Percentiles rank a stretch among this genome's conserved stretches.
Conservation (phyloP, 2,888 invertebrate genomes). For the Caenorhabditis afra region DNA sequence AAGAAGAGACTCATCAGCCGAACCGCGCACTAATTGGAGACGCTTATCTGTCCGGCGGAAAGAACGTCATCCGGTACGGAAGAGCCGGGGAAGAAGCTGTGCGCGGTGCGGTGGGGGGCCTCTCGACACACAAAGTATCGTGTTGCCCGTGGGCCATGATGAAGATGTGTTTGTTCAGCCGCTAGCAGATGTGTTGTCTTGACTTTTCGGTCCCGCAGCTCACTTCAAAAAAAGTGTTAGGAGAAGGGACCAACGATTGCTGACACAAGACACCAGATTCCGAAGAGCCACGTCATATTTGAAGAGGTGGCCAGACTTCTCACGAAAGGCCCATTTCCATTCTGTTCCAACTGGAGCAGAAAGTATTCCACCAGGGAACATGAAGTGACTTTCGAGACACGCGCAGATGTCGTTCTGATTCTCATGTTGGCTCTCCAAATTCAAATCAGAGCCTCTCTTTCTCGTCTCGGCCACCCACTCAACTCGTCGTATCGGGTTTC, state of each 20-base stretch:
- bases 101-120: slow-evolving; percentile 10
- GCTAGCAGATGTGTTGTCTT: slow-evolving; percentile 51
- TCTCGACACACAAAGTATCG: slow-evolving; percentile 52
- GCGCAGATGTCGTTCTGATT: too few species aligned
- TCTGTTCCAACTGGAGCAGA: too few species aligned
- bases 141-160: slow-evolving; percentile 37
- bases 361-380: too few species aligned
- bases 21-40: slow-evolving; percentile 37
- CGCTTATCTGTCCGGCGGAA: slow-evolving; percentile 35
- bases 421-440: too few species aligned
- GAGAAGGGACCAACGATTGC: slow-evolving; percentile 1
- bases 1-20: slow-evolving; percentile 35
- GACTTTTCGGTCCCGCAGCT: slow-evolving; percentile 40
- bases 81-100: slow-evolving; percentile 24
- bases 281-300: not conserved
- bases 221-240: slow-evolving; percentile 18
- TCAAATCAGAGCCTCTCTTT: slow-evolving; percentile 22
- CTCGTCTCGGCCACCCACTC: slow-evolving; percentile 13
- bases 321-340: too few species aligned
- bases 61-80: slow-evolving; percentile 48
- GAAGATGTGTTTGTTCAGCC: slow-evolving; percentile 58
- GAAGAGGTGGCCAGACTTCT: not conserved
- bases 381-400: too few species aligned
- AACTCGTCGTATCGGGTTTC: slow-evolving; percentile 49
- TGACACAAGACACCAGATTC: not conserved